A percentile compares a stretch with the other conserved stretches of the same genome.
phyloP scores from a whole-genome alignment of 1,140 invertebrate species.

The Hyposmocoma kahamanoa region DNA sequence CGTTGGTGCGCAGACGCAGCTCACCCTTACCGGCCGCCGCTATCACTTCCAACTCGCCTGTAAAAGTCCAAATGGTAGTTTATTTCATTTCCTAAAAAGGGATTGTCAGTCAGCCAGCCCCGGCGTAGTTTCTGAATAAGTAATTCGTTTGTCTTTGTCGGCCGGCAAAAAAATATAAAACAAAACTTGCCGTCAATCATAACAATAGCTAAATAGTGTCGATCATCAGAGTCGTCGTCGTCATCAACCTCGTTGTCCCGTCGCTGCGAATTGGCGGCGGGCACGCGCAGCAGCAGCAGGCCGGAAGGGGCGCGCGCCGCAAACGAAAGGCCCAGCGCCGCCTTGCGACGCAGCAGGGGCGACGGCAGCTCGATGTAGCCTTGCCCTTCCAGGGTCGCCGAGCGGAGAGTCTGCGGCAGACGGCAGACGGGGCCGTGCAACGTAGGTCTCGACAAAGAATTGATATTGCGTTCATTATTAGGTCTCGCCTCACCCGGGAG shows the following conservation, averaged over 20 bases:
- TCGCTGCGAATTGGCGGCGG: constrained; percentile 44
- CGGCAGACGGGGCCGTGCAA: too few species aligned
- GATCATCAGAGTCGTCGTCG: constrained; percentile 45
- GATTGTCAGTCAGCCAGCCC: too few species aligned
- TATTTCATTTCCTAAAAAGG: too few species aligned
- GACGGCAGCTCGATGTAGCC: constrained; percentile 86
- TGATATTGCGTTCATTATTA: too few species aligned
- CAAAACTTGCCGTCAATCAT: constrained; percentile 57
- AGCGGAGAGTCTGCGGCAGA: constrained; percentile 36
- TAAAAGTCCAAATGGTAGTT: too few species aligned
- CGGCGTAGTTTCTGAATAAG: too few species aligned
- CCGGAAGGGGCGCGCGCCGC: constrained; percentile 81
- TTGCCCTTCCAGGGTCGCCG: constrained; percentile 75
- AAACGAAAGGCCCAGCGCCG: constrained; percentile 85
- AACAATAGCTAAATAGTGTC: constrained; percentile 49
- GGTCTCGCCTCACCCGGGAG: constrained; percentile 81
- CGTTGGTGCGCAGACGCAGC: constrained; percentile 75
- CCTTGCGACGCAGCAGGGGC: constrained; percentile 78
- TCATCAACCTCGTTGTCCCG: constrained; percentile 40
- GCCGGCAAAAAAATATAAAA: too few species aligned
- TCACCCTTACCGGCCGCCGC: constrained; percentile 81
- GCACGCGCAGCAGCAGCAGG: constrained; percentile 83
- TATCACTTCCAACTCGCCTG: constrained; percentile 50
- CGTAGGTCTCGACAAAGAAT: too few species aligned
- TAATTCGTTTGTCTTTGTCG: too few species aligned